Evolutionary conservation across 1,140 invertebrate genomes (phyloP).

Genomic region (Cylas formicarius): DNA sequence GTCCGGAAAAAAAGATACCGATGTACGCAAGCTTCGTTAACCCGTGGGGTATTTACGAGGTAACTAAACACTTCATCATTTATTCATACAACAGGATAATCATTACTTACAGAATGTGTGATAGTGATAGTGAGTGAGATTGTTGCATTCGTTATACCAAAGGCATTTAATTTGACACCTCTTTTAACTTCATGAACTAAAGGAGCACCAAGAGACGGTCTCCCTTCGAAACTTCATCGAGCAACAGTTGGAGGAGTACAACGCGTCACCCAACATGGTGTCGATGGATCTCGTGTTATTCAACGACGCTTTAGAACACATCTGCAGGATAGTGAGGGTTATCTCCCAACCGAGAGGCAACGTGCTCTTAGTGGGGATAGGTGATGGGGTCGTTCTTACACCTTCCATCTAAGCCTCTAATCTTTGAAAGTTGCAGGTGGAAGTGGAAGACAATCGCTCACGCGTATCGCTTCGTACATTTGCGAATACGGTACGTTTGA

Average conservation of each 20-base stretch:
- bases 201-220: conserved; percentile 54
- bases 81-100: too few relatives aligned
- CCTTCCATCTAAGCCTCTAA: background rate
- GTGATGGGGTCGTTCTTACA: conserved; percentile 36
- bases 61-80: too few relatives aligned
- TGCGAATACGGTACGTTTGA: conserved; percentile 70
- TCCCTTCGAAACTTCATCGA: conserved; percentile 57
- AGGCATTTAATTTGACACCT: too few relatives aligned
- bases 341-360: conserved; percentile 77
- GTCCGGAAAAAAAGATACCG: conserved; percentile 64
- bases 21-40: conserved; percentile 77
- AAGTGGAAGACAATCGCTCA: conserved; percentile 74
- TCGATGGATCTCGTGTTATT: conserved; percentile 76
- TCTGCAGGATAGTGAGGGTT: conserved; percentile 71
- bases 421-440: conserved; percentile 50
- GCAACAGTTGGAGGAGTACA: conserved; percentile 70
- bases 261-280: conserved; percentile 63
- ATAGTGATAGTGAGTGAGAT: too few relatives aligned
- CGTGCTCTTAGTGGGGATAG: conserved; percentile 75
- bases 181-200: too few relatives aligned
- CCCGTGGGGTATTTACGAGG: conserved; percentile 66
- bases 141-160: too few relatives aligned
- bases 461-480: conserved; percentile 68
- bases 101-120: too few relatives aligned
- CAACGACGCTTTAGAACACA: conserved; percentile 75